A percentile compares a stretch with the other conserved stretches of the same genome.
Conservation (phyloP, 2,797 vertebrate genomes). For the Pyrocephalus nanus region DNA sequence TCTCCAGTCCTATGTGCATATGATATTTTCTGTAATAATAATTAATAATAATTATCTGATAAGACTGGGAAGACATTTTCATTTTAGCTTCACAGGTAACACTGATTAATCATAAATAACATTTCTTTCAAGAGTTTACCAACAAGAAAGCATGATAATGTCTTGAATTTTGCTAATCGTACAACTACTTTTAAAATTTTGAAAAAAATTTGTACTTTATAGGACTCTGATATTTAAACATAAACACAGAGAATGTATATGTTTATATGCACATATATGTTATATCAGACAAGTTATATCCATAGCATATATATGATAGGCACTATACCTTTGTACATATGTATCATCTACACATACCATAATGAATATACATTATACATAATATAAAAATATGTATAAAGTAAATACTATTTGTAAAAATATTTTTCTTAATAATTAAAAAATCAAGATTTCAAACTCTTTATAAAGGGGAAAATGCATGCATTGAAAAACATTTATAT, state of each 20-base stretch:
- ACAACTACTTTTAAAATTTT: background rate
- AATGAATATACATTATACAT: background rate
- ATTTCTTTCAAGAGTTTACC: background rate
- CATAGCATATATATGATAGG: too few species aligned
- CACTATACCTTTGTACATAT: background rate
- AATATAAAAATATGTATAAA: background rate
- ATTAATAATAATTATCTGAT: background rate
- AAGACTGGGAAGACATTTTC: background rate
- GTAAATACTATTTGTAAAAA: background rate
- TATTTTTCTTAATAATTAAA: background rate
- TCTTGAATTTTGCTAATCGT: background rate
- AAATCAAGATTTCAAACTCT: background rate
- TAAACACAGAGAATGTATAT: background rate
- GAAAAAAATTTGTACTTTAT: background rate
- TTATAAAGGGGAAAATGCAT: background rate
- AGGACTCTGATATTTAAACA: background rate
- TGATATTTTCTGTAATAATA: background rate
- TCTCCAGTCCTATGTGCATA: background rate
- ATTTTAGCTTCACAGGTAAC: background rate
- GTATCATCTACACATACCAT: rapidly evolving
- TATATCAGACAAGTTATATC: background rate
- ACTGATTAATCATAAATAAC: background rate
- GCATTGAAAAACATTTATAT: background rate
- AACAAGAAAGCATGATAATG: rapidly evolving
- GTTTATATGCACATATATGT: background rate